Evolutionary conservation across 2,888 invertebrate genomes (phyloP).

Genomic region (Rhagonycha lutea): DNA sequence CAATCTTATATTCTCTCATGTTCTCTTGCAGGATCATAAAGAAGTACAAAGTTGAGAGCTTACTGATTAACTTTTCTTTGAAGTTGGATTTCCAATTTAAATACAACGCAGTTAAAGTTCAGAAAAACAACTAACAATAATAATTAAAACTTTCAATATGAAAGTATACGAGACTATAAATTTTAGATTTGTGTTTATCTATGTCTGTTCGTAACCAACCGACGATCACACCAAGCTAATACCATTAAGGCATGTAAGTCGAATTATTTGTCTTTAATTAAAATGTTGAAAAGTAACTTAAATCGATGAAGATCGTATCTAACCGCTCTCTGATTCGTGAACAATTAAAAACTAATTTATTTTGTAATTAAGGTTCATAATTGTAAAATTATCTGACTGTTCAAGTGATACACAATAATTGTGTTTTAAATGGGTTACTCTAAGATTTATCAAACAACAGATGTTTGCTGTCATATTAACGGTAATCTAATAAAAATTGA

Average conservation of each 20-base stretch:
- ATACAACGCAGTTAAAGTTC: too few relatives aligned
- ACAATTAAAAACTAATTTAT: not conserved
- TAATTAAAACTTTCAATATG: not conserved
- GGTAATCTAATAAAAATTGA: conserved; percentile 7
- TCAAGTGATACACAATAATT: not conserved
- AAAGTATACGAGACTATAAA: not conserved
- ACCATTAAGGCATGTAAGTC: too few relatives aligned
- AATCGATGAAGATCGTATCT: not conserved
- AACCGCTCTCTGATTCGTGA: not conserved
- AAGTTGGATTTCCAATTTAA: not conserved
- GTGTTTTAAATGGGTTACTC: not conserved
- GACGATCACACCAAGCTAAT: not conserved
- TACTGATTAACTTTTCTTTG: not conserved
- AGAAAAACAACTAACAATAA: not conserved
- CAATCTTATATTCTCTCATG: not conserved
- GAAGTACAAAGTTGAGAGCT: not conserved
- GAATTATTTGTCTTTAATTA: not conserved
- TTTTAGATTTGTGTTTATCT: too few relatives aligned
- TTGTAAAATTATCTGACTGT: not conserved
- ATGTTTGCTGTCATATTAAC: not conserved
- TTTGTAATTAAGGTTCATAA: not conserved
- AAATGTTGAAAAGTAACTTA: not conserved
- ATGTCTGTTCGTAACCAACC: too few relatives aligned
- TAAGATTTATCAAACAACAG: not conserved
- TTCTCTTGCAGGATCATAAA: not conserved